phyloP scores from a whole-genome alignment of 2,113 vertebrate genomes.

The Sprattus sprattus region DNA sequence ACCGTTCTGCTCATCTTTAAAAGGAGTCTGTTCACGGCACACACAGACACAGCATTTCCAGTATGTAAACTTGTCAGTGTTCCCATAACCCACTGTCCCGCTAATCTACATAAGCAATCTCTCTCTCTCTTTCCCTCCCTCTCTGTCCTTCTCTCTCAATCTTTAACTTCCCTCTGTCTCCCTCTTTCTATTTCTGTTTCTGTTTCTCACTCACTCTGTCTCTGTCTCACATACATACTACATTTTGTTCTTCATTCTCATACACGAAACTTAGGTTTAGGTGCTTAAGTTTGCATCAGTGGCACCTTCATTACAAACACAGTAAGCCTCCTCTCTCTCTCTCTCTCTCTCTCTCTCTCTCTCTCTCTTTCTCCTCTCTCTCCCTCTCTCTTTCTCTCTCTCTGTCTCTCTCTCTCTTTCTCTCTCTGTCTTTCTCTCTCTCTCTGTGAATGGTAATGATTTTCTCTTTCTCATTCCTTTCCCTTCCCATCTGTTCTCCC shows the following conservation, averaged over 20 bases:
- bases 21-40: slow-evolving; percentile 40
- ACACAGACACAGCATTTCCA: slow-evolving; percentile 42
- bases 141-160: slow-evolving; percentile 32
- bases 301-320: not conserved
- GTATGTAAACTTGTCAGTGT: slow-evolving; percentile 56
- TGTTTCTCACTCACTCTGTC: not conserved
- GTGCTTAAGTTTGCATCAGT: not conserved
- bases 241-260: not conserved
- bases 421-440: not conserved
- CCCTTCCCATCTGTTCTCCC: not conserved
- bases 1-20: slow-evolving; percentile 55
- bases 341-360: not conserved
- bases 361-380: not conserved
- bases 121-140: slow-evolving; percentile 31
- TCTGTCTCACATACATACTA: slow-evolving; percentile 34
- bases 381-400: not conserved
- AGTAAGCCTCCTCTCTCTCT: not conserved
- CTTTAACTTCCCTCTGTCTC: not conserved
- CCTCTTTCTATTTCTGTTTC: not conserved
- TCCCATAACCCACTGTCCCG: slow-evolving; percentile 33
- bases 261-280: not conserved
- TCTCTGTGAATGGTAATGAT: not conserved
- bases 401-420: not conserved
- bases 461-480: not conserved
- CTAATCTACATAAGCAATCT: slow-evolving; percentile 32